Percentiles rank a stretch among this genome's conserved stretches.
Evolutionary conservation across 2,888 invertebrate genomes (phyloP).

Genomic region (Epinotia brunnichana): DNA sequence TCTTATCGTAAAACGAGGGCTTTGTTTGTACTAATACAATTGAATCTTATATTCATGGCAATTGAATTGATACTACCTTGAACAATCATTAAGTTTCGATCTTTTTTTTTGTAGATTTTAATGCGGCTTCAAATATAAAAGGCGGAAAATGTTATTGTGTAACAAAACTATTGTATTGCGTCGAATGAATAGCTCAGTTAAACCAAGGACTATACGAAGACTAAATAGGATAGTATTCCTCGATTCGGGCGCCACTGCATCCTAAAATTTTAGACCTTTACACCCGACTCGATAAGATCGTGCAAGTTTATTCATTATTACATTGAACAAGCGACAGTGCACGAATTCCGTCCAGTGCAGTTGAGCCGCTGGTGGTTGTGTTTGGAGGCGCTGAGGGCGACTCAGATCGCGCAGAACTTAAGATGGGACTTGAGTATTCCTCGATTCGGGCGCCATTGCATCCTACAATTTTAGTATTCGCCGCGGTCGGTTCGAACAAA

Average conservation of each 20-base stretch:
- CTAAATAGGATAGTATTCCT: neutral
- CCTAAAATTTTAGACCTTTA: neutral
- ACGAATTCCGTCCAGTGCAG: conserved; percentile 76
- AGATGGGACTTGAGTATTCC: too few relatives aligned
- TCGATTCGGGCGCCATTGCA: neutral
- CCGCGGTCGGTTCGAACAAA: neutral
- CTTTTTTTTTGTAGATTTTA: too few relatives aligned
- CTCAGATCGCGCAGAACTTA: too few relatives aligned
- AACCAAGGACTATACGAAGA: neutral
- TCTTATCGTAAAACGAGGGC: neutral
- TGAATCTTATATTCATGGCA: too few relatives aligned
- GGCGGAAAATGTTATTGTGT: too few relatives aligned
- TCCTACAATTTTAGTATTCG: neutral
- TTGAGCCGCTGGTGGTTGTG: conserved; percentile 72
- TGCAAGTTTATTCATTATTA: too few relatives aligned
- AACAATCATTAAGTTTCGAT: too few relatives aligned
- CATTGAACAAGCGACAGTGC: conserved; percentile 66
- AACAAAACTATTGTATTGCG: neutral
- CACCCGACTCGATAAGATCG: too few relatives aligned
- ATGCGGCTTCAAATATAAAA: too few relatives aligned
- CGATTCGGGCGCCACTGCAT: neutral
- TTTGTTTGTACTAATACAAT: too few relatives aligned
- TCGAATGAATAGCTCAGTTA: neutral
- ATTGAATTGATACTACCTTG: too few relatives aligned
- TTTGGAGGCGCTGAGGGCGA: too few relatives aligned